Percentiles rank a stretch among this genome's conserved stretches.
Conservation (phyloP, 2,113 vertebrate genomes). For the Motacilla tschutschensis region DNA sequence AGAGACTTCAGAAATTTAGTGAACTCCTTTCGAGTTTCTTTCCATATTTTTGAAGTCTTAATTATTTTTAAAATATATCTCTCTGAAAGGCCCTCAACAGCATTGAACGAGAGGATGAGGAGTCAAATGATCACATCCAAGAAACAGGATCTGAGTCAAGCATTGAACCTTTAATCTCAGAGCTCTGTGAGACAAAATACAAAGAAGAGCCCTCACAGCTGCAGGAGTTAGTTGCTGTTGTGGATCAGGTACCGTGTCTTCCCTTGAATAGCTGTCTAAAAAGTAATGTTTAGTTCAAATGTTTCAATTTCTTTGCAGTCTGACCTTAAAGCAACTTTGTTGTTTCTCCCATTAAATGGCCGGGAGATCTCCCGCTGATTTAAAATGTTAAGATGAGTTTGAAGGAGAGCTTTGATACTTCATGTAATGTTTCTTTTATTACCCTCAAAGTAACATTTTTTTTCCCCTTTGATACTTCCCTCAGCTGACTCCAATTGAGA, state of each 20-base stretch:
- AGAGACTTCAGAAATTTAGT: neutral
- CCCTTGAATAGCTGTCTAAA: neutral
- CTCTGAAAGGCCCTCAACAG: slow-evolving; percentile 84
- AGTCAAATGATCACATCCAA: neutral
- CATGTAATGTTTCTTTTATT: neutral
- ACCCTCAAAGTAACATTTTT: neutral
- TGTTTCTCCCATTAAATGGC: neutral
- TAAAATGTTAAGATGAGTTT: neutral
- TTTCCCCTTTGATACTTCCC: neutral
- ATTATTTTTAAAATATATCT: neutral
- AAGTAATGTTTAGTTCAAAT: neutral
- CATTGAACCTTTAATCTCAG: slow-evolving; percentile 48
- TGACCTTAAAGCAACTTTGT: neutral
- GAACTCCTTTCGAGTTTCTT: neutral
- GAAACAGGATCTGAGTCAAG: slow-evolving; percentile 10
- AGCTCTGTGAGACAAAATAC: slow-evolving; percentile 46
- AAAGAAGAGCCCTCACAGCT: slow-evolving; percentile 78
- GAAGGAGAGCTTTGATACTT: neutral
- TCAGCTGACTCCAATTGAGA: slow-evolving; percentile 93
- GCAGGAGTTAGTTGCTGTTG: slow-evolving; percentile 84
- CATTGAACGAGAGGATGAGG: slow-evolving; percentile 76
- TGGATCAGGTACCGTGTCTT: slow-evolving; percentile 81
- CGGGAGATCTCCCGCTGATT: neutral
- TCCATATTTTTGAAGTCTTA: neutral
- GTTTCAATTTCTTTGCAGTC: neutral